Conservation (phyloP, 1,140 invertebrate genomes). For the Hycleus cichorii region DNA sequence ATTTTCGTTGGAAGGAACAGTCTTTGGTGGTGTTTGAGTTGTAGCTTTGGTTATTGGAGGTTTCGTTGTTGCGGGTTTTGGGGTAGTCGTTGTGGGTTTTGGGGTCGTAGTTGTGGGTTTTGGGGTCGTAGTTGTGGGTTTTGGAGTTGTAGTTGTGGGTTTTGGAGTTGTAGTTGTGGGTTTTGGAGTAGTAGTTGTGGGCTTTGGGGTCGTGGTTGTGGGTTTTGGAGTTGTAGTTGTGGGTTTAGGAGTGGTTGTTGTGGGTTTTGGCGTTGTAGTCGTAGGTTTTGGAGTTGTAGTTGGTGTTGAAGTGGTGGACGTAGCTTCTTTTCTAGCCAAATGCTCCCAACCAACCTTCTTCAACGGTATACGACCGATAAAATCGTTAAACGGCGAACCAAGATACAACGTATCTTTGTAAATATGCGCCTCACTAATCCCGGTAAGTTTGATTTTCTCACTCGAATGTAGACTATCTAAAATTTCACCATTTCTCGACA, state of each 20-base stretch:
- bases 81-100: conserved; percentile 12
- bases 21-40: conserved; percentile 9
- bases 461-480: conserved; percentile 49
- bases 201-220: conserved; percentile 14
- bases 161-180: conserved; percentile 19
- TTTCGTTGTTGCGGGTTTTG: conserved; percentile 17
- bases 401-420: conserved; percentile 51
- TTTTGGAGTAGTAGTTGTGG: conserved; percentile 24
- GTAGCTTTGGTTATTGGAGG: conserved; percentile 2
- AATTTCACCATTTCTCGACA: conserved; percentile 60
- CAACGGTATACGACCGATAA: conserved; percentile 54
- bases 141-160: conserved; percentile 21
- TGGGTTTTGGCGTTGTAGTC: conserved; percentile 21
- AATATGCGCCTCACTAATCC: conserved; percentile 56
- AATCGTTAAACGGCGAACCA: conserved; percentile 63
- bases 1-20: conserved; percentile 2
- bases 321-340: conserved; percentile 13
- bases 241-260: conserved; percentile 22
- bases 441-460: conserved; percentile 42
- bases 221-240: conserved; percentile 19
- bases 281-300: conserved; percentile 19
- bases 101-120: conserved; percentile 16
- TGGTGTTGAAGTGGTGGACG: neutral
- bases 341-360: conserved; percentile 44
- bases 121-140: conserved; percentile 15